Evolutionary conservation across 2,888 invertebrate genomes (phyloP).

Genomic region (Byasa hedistus): DNA sequence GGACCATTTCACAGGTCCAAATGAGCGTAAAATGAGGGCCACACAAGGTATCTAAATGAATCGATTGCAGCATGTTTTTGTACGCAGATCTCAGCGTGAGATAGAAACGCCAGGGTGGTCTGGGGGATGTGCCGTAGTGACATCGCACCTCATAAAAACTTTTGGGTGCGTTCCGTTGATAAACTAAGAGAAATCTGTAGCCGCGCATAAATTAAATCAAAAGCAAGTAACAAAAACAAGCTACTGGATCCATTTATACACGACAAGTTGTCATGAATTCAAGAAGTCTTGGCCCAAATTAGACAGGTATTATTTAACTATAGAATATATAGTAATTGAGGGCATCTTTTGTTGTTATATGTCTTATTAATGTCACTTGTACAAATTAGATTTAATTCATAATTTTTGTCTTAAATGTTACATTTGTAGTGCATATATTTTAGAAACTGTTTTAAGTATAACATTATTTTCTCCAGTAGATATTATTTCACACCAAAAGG

Average conservation of each 20-base stretch:
- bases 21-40: slow-evolving; percentile 68
- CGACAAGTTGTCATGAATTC: background rate
- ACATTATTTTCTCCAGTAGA: background rate
- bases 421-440: too few species aligned
- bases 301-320: too few species aligned
- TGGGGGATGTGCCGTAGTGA: slow-evolving; percentile 39
- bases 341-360: too few species aligned
- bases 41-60: slow-evolving; percentile 64
- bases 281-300: background rate
- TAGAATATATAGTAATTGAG: too few species aligned
- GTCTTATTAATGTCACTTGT: too few species aligned
- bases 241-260: background rate
- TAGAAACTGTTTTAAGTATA: too few species aligned
- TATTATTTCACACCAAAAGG: background rate
- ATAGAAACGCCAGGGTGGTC: slow-evolving; percentile 68
- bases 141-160: slow-evolving; percentile 31
- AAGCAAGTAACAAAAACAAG: too few species aligned
- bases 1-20: slow-evolving; percentile 47
- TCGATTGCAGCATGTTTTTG: slow-evolving; percentile 67
- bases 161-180: slow-evolving; percentile 19
- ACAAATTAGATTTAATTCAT: too few species aligned
- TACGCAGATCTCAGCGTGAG: slow-evolving; percentile 58
- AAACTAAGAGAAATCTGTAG: background rate
- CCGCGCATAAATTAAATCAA: background rate
- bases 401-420: too few species aligned